These are phyloP conservation scores for Excalfactoria chinensis DNA, from an alignment of 2,113 vertebrate genomes.

Conservation along the genomic window DNA sequence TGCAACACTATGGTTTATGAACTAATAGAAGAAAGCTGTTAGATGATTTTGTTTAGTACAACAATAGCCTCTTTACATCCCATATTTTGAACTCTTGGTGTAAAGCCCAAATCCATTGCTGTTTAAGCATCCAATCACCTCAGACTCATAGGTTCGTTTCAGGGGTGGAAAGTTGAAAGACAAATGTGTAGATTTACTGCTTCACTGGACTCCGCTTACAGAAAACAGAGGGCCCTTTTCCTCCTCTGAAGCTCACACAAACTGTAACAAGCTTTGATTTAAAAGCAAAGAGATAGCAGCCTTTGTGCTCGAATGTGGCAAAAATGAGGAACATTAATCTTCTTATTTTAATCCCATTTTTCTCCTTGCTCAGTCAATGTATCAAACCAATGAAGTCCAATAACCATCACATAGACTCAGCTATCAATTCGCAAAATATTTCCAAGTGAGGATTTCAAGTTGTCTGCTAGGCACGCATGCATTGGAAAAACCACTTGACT, in stretches of 20 bases:
- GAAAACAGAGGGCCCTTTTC: neutral
- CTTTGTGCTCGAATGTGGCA: neutral
- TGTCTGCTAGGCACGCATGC: neutral
- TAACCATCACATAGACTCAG: neutral
- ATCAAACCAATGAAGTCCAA: neutral
- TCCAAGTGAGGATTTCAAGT: neutral
- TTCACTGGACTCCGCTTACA: neutral
- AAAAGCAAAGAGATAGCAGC: neutral
- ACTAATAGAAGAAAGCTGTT: neutral
- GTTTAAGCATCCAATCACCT: neutral
- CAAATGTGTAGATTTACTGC: neutral
- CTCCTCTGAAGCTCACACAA: neutral
- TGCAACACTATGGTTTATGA: neutral
- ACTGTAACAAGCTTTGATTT: neutral
- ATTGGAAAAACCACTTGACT: neutral
- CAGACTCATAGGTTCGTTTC: neutral
- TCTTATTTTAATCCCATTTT: neutral
- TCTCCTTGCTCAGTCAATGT: neutral
- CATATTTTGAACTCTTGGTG: neutral
- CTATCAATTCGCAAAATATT: neutral
- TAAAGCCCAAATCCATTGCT: neutral
- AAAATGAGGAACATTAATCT: neutral
- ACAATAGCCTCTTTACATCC: rapidly evolving
- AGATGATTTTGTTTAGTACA: neutral
- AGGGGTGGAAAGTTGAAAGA: neutral